phyloP scores from a whole-genome alignment of 2,113 vertebrate species.

The Maccullochella peelii region DNA sequence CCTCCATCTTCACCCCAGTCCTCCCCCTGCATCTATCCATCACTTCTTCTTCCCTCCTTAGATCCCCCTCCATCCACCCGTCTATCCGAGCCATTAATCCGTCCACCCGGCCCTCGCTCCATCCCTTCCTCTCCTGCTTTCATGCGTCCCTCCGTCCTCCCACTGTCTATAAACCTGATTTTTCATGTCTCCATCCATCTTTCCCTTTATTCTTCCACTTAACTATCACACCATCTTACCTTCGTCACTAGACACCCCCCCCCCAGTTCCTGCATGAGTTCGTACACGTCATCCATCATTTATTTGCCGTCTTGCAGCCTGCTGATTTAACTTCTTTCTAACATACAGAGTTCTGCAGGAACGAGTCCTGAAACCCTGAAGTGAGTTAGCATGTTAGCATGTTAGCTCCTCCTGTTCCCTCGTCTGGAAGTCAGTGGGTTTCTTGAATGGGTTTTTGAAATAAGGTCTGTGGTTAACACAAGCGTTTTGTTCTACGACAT shows the following conservation, averaged over 20 bases:
- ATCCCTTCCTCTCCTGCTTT: neutral
- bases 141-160: neutral
- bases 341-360: neutral
- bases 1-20: neutral
- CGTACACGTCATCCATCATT: neutral
- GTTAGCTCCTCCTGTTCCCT: too few relatives aligned
- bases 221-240: neutral
- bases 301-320: neutral
- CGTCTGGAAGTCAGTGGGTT: too few relatives aligned
- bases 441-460: too few relatives aligned
- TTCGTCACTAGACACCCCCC: neutral
- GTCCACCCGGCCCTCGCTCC: neutral
- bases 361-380: too few relatives aligned
- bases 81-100: slow-evolving; percentile 4
- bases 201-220: slow-evolving; percentile 2
- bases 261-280: neutral
- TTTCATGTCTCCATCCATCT: neutral
- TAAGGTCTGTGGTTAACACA: too few relatives aligned
- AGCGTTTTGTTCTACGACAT: too few relatives aligned
- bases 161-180: neutral
- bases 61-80: neutral
- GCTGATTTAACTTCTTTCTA: neutral
- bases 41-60: slow-evolving; percentile 5
- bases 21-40: slow-evolving; percentile 22
- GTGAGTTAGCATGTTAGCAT: too few relatives aligned